A percentile compares a stretch with the other conserved stretches of the same genome.
These are phyloP conservation scores for Psittacula echo DNA, from an alignment of 2,797 vertebrate species.

Conservation along the genomic window DNA sequence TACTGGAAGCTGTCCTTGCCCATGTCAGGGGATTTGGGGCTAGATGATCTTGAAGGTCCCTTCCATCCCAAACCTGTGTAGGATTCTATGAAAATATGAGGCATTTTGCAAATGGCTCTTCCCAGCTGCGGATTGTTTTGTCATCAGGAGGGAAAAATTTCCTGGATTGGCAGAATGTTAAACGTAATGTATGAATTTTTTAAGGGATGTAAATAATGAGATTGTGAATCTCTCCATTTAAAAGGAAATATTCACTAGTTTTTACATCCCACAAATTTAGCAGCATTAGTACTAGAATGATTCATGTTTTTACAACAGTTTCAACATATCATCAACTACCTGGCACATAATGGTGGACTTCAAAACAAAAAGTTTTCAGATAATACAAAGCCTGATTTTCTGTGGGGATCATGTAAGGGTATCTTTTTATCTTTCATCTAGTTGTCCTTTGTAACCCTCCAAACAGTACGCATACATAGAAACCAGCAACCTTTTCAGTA, in stretches of 20 bases:
- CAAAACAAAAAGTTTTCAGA: constrained; percentile 1
- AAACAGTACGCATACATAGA: not conserved
- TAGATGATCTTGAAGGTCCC: not conserved
- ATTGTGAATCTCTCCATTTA: not conserved
- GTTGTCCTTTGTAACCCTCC: constrained; percentile 29
- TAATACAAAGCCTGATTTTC: not conserved
- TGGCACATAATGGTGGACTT: not conserved
- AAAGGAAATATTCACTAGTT: not conserved
- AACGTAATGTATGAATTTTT: not conserved
- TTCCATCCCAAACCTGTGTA: not conserved
- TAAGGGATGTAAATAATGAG: not conserved
- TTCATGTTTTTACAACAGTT: not conserved
- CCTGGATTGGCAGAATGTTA: not conserved
- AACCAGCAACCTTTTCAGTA: constrained; percentile 12
- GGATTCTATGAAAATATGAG: not conserved
- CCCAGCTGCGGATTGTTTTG: not conserved
- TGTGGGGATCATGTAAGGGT: not conserved
- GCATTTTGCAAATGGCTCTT: not conserved
- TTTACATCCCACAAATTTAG: not conserved
- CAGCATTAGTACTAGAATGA: not conserved
- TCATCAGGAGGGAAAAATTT: not conserved
- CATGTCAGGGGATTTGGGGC: not conserved
- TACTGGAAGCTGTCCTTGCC: not conserved
- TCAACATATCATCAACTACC: not conserved
- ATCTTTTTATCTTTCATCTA: constrained; percentile 14